Evolutionary conservation across 2,113 vertebrate genomes (phyloP), one percentile per base, ranked within the genome.

Genomic region (Limanda limanda): DNA sequence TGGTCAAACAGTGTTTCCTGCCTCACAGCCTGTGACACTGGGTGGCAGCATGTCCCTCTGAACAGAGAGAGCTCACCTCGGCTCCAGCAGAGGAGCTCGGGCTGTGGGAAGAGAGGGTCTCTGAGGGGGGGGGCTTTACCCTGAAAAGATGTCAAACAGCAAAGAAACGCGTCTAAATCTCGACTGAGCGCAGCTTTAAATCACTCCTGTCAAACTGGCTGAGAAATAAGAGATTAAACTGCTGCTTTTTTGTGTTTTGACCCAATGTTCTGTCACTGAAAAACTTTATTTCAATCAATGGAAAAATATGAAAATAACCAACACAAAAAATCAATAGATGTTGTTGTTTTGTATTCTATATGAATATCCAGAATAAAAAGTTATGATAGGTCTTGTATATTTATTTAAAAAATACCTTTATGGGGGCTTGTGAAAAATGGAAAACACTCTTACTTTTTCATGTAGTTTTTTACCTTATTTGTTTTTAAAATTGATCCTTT

Each of bases 21-120:
- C 68, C 74, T 82, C 47, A 18, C 52, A 61, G 59, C 66, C 18
- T 59, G 45, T 56, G 84, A 85, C 94, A 94, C 89, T 89, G 90
- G 94, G 92, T 91, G 92, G 94, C 91, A 92, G 90, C 94, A 79
- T 94, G 90, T 86, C 76, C 91, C 91, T 92, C 92, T 75, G 87
- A 85, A 93, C 78, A 63, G 37, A 64, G 40, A 52, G 2, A 59
- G 11, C 66, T 88, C 88, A 62, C 82, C 82, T 62, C 48, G 59
- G 59, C 69, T 85, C 73, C 77, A 74, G 74, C 76, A 78, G 68
- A 64, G 79, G 55, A 74, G 69, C 72, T 70, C 71, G 20, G 56
- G 17, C 61, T 74, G 47, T 47, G 45, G 64, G 71, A 57, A 59
- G 45, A n/a, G 2, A 68, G 69, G 48, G 56, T 55, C 68, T 65